Conservation (phyloP, 2,113 vertebrate genomes). For the zebrafish (Danio rerio) region GRCz12tu NC_133177.1:32956001-32956500, state of each 20-base stretch:
- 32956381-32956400: background rate
- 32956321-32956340: background rate
- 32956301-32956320: background rate
- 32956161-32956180: too few relatives aligned
- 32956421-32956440: constrained; percentile 78
- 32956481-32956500: background rate
- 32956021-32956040: too few relatives aligned
- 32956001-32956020: too few relatives aligned
- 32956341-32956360: constrained; percentile 59
- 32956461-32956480: constrained; percentile 61
- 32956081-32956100: too few relatives aligned
- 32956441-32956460: constrained; percentile 79
- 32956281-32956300: background rate
- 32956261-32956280: too few relatives aligned
- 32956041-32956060: background rate
- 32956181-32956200: too few relatives aligned
- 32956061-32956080: background rate
- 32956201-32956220: too few relatives aligned
- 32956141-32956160: background rate
- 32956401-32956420: constrained; percentile 82
- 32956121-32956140: background rate
- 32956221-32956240: background rate
- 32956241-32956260: background rate
- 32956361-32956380: constrained; percentile 77
- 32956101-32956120: background rate